Base-by-base conservation (phyloP, 2,888 invertebrate species). In the Steinernema scapterisci region DNA sequence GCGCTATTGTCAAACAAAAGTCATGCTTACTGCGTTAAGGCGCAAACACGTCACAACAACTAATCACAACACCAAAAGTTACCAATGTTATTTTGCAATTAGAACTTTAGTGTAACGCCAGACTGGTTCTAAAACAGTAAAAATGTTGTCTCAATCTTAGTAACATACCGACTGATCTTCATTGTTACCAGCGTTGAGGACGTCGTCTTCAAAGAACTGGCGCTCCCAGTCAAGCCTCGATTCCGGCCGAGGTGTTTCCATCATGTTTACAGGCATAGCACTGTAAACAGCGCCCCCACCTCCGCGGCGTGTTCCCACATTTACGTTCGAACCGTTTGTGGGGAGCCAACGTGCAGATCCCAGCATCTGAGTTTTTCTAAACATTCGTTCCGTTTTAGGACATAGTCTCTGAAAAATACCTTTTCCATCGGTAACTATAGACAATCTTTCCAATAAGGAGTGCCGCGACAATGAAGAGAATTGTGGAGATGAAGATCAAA, bases 171-270 rank as follows among this genome's bases (percentile, higher is more conserved):
- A 16, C 27, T 63, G 63, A 11, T 63, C 63, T 63, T 63, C 63
- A n/a, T 16, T 38, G 31, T 25, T 25, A 16, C 63, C 63, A 16
- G 16, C 38, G n/a, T 63, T 63, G 1, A 63, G 38, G 11, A 63
- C 63, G 63, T 76, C 72, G 48, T 84, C 84, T 76, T 83, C 84
- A 73, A 85, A 85, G 77, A 85, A 85, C 72, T 85, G 85, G 23
- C 84, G 75, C 74, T 85, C 85, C 84, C 84, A 85, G 54, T 85
- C 85, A 44, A 84, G 77, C 25, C 75, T 76, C 31, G 80, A 78
- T 25, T 81, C 82, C 13, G 78, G 78, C 9, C 78, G 77, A 13
- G 81, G 79, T 31, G 79, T 77, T 72, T 81, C 84, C 54, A 71
- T 73, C 45, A 63, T 63, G 63, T 63, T 63, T 6, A 63, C 63